Base-by-base conservation (phyloP, 2,888 invertebrate species). In the Andrena minutula region DNA sequence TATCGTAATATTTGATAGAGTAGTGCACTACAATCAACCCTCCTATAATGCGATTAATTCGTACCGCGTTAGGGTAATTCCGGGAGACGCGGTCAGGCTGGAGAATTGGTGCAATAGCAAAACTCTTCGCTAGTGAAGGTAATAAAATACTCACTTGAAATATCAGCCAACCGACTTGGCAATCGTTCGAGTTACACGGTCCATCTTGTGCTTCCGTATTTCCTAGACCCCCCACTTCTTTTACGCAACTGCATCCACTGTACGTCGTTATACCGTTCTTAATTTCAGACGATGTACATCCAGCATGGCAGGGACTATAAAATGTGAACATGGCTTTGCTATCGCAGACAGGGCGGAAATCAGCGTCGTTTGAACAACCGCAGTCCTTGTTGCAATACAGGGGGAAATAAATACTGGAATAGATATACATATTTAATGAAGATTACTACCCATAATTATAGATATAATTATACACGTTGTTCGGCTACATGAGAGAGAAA, bases 271-370 rank as follows among this genome's bases (percentile, higher is more conserved):
- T 85, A 85, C 93, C 94, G 79, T 95, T 94, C n/a, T 94, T 92
- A n/a, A 91, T 87, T 2, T 93, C 88, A 64, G 94, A 90, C 2
- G 89, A 87, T 6, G 92, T 93, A 90, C 97, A 97, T 0, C 97
- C 97, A 2, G 97, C 97, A 89, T 96, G 95, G 92, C 97, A 97
- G 0, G 97, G 96, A 0, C 96, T 96, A 90, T 96, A 97, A 91
- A 95, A 97, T 0, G 96, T 96, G 6, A 94, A 92, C 0, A 89
- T 92, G 10, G 94, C 94, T 79, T 95, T 95, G 79, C 94, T 94
- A 2, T 95, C 95, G 89, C 96, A 97, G 35, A 97, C 95, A 0
- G 97, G 97, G 74, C 95, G 94, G 88, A 96, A 97, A 64, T 94
- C 92, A 30, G 94, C 93, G 35, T 94, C 91, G 23, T 91, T 90